Evolutionary conservation across 2,888 invertebrate species (phyloP).

Genomic region (Odiellus spinosus): DNA sequence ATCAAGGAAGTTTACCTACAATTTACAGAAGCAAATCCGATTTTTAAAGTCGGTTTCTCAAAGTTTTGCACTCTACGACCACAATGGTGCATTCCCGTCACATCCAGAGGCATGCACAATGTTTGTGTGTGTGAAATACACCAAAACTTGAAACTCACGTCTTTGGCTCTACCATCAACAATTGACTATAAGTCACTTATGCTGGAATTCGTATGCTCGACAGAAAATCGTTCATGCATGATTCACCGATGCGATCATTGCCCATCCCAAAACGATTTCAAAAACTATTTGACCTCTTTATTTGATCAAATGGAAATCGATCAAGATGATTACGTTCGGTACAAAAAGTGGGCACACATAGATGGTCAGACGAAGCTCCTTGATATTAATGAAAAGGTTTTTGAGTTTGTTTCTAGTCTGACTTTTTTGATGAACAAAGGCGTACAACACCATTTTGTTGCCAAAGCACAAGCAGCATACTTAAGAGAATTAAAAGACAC

Average conservation of each 20-base stretch:
- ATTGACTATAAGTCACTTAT: too few relatives aligned
- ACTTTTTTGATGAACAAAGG: too few relatives aligned
- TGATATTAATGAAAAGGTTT: too few relatives aligned
- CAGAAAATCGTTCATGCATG: too few relatives aligned
- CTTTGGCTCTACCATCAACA: too few relatives aligned
- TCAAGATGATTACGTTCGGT: not conserved
- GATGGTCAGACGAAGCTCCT: not conserved
- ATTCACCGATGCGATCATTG: not conserved
- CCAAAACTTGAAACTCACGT: not conserved
- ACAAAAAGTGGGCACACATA: not conserved
- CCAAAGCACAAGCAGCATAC: not conserved
- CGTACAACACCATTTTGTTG: too few relatives aligned
- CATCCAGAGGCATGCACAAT: not conserved
- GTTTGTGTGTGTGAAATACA: too few relatives aligned
- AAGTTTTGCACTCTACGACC: constrained; percentile 7
- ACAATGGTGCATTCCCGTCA: constrained; percentile 7
- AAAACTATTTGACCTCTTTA: not conserved
- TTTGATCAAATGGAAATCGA: not conserved
- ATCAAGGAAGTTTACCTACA: constrained; percentile 1
- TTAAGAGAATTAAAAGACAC: not conserved
- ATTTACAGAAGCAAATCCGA: constrained; percentile 4
- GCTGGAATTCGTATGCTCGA: too few relatives aligned
- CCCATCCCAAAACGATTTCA: too few relatives aligned
- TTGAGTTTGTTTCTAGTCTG: too few relatives aligned
- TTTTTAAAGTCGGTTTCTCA: constrained; percentile 3